Evolutionary conservation across 2,113 vertebrate species (phyloP), one percentile per base, ranked within the genome.

Genomic region (Saiga tatarica): DNA sequence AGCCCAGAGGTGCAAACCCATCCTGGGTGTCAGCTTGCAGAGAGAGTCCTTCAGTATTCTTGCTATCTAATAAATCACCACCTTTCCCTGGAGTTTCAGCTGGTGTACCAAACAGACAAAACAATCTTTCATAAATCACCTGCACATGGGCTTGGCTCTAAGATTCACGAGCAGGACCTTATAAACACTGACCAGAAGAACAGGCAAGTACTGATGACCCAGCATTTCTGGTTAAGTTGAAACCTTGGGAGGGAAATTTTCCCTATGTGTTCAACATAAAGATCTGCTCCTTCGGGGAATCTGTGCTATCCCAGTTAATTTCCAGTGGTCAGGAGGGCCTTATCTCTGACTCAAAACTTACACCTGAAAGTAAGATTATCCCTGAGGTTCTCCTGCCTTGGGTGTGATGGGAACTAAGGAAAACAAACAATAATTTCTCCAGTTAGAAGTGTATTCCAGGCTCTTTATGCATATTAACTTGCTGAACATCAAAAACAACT

Each of bases 1-100:
- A 86, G 87, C 33, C 67, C 59, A 96, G n/a, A 85, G 19, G 30
- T 89, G 33, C 55, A 87, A 53, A 78, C 33, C 26, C 79, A 52
- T 30, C 81, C 14, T 0, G 52, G 3, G 19, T 50, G 89, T 74
- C 93, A 88, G 87, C n/a, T 57, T 87, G 3, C 25, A 89, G 89
- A 62, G 26, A 62, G 39, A 95, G 96, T 74, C 79, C 91, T 86
- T 95, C 93, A 2, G 10, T 23, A 4, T 57, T 97, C 79, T 76
- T 87, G 83, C 23, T 94, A 64, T 64, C 90, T 59, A 33, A 95
- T 45, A 45, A 45, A 98, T 95, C 76, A 84, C 36, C 59, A 62
- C 5, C 21, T 42, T 84, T 33, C 94, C 36, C 55, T 12, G 1
- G 6, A 52, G 53, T 74, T 74, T 39, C 67, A 30, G 60, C 53